Base-by-base conservation (phyloP, 1,140 invertebrate genomes). In the Ganaspis sp. region DNA sequence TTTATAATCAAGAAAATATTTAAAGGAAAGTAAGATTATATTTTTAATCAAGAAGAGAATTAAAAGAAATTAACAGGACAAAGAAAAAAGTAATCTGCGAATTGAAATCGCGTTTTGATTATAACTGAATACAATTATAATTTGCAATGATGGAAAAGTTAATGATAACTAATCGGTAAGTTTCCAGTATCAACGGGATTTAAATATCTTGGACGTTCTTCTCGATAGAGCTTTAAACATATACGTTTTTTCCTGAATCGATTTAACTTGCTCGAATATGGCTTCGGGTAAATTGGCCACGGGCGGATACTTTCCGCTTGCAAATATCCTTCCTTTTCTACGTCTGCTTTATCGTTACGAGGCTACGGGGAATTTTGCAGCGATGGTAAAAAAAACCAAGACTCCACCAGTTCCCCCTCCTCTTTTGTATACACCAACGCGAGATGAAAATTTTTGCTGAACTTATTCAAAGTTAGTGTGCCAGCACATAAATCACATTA, bases 271-370 rank as follows among this genome's bases (percentile, higher is more conserved):
- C 58, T 64, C 23, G 12, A 64, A 64, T 64, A 64, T 64, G 58
- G 58, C 58, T 29, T 64, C 58, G 58, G 58, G 58, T 64, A 64
- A 64, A 64, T 64, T 64, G 58, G 58, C 58, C 58, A 64, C 58
- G 58, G 58, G 58, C 23, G 58, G 23, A 64, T 64, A 64, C 58
- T 58, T 58, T 58, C 21, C 23, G 54, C 54, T 64, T 64, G 58
- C 58, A 64, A 29, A 64, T 64, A 64, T 64, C 58, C 58, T 64
- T 64, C 58, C 58, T 64, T 64, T 64, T 64, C 58, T 64, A 64
- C 58, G 58, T 64, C 58, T 64, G 58, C 58, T 64, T 64, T 64
- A 64, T 64, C 58, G 58, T 64, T 64, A 64, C 58, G 58, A 64
- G 26, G 58, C 58, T 64, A 26, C 23, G 58, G 58, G 58, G 58